Evolutionary conservation across 2,888 invertebrate species (phyloP), one percentile per base, ranked within the genome.

Genomic region (Tetragonula carbonaria): DNA sequence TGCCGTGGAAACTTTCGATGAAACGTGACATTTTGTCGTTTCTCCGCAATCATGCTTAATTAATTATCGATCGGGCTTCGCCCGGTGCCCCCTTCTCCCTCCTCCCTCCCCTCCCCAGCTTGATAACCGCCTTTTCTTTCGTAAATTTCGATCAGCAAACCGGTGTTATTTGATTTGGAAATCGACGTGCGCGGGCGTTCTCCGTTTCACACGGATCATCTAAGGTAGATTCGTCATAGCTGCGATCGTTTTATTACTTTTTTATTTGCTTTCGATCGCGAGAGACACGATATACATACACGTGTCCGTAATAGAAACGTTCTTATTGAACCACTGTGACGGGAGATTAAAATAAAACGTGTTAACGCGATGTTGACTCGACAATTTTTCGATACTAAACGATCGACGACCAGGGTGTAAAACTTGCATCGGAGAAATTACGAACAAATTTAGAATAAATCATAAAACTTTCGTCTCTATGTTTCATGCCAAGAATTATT

Each of bases 1-100:
- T 78, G 70, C 71, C 67, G 68, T n/a, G 50, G 78, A 83, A 89
- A 90, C 87, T 89, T 86, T 68, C 76, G 81, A 66, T 55, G 75
- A 67, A 45, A 74, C 78, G 81, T 83, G 85, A 90, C 88, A 74
- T 84, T 78, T 88, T 79, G 83, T 86, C 80, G 80, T 82, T 82
- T 73, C 87, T 33, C 81, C 81, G 86, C 85, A 81, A 90, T 90
- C 86, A 79, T 80, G 86, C 82, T 90, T 84, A 88, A 88, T 88
- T 88, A 90, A 86, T 88, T 88, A 90, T 88, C 79, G 88, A 88
- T 88, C 78, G 83, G 45, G 68, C 59, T 65, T 28, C 51, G 59
- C 68, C 57, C 4, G 38, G 11, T 18, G 55, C 28, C 33, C 45
- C 33, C 14, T 18, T 70, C 11, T 23, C 38, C 45, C 4, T 8